Evolutionary conservation across 1,140 invertebrate genomes (phyloP), one percentile per base, ranked within the genome.

Genomic region (Metaphire vulgaris): DNA sequence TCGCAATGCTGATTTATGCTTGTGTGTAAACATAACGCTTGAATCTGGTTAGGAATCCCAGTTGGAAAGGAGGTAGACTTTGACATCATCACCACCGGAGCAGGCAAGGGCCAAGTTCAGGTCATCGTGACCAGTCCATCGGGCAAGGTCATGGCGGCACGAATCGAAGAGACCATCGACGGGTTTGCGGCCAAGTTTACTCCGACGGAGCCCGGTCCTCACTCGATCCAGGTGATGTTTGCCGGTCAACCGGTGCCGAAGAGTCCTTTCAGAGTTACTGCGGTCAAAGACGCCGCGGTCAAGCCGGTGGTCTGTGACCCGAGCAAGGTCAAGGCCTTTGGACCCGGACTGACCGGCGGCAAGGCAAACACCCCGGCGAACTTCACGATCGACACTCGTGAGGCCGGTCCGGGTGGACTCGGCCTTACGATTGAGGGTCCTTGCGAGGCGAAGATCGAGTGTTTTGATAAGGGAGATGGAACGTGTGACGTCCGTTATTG

Each of bases 391-490:
- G 86, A 87, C 77, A 82, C 85, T 78, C 90, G 90, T 16, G 85
- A 92, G 75, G 93, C 93, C 33, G 94, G 94, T 77, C 91, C 90
- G 65, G 92, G 92, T 29, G 56, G 81, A 84, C 78, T 79, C 1
- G 78, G 78, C 16, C 77, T 79, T n/a, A 79, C 78, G 31, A 79
- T 79, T 34, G 78, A 79, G 74, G 78, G 78, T 31, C 78, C 78
- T n/a, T 75, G 65, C 1, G 77, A 85, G 84, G 92, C 93, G 1
- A 92, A 92, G 85, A 94, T 94, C 79, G 91, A 94, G 79, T 95
- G 93, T 81, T 89, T 92, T 71, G 93, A 96, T 82, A 93, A 94
- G 83, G 92, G 92, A 56, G 93, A 95, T 87, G 93, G 92, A 14
- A 93, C 92, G 15, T 93, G 93, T 28, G 90, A 94, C 82, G 92